These are phyloP conservation scores for Perizoma flavofasciatum DNA, from an alignment of 2,888 invertebrate genomes.

Conservation along the genomic window DNA sequence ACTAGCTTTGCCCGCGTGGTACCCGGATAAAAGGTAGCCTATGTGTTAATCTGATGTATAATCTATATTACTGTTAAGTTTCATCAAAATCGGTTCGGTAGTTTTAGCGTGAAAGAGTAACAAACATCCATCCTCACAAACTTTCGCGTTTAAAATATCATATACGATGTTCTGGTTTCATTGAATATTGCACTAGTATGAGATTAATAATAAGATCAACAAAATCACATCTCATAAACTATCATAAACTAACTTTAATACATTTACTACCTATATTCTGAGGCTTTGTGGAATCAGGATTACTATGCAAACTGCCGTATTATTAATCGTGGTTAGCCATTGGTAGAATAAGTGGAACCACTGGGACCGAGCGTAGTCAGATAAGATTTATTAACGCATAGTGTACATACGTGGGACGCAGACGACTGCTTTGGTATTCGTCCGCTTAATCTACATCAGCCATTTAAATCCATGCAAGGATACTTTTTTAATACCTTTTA, in stretches of 20 bases:
- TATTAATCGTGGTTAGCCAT: conserved; percentile 34
- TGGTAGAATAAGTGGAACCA: conserved; percentile 28
- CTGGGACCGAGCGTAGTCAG: conserved; percentile 54
- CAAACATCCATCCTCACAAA: too few species aligned
- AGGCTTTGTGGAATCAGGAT: conserved; percentile 11
- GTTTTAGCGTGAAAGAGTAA: too few species aligned
- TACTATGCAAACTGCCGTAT: conserved; percentile 20
- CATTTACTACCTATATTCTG: background rate
- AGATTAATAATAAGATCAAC: too few species aligned
- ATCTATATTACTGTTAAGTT: too few species aligned
- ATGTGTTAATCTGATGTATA: too few species aligned
- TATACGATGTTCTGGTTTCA: too few species aligned
- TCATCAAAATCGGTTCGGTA: too few species aligned
- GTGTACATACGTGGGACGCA: conserved; percentile 64
- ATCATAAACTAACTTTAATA: too few species aligned
- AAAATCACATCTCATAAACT: conserved; percentile 4
- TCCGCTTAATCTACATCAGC: conserved; percentile 57
- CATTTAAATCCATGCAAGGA: conserved; percentile 60
- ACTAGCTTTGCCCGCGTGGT: too few species aligned
- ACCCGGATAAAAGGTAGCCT: too few species aligned
- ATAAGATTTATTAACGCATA: conserved; percentile 71
- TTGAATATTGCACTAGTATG: too few species aligned
- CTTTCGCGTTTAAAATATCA: too few species aligned
- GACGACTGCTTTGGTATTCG: conserved; percentile 48
- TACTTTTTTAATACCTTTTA: conserved; percentile 53